A percentile compares a stretch with the other conserved stretches of the same genome.
phyloP scores from a whole-genome alignment of 2,797 vertebrate species.

The Philypnodon macrostomus region DNA sequence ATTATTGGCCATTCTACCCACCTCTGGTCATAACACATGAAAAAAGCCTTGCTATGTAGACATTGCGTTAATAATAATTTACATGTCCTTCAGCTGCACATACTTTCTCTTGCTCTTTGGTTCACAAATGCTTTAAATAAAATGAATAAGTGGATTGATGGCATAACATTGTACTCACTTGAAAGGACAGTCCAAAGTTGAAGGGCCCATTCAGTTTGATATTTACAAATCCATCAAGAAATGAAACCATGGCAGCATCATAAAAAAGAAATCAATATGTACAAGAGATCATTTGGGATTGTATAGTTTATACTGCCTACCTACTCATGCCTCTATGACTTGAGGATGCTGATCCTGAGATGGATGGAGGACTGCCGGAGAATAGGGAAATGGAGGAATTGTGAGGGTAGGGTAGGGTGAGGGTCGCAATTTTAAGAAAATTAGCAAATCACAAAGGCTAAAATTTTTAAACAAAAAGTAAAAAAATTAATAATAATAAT shows the following conservation, averaged over 20 bases:
- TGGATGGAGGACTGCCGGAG: too few relatives aligned
- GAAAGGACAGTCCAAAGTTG: constrained; percentile 4
- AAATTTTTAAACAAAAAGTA: too few relatives aligned
- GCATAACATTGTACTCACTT: not conserved
- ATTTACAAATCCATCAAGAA: constrained; percentile 7
- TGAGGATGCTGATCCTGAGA: constrained; percentile 6
- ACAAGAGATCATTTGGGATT: not conserved
- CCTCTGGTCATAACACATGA: too few relatives aligned
- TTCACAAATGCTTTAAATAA: not conserved
- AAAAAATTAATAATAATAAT: too few relatives aligned
- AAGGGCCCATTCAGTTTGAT: constrained; percentile 3
- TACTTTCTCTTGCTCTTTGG: not conserved
- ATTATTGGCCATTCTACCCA: too few relatives aligned
- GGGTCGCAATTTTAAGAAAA: too few relatives aligned
- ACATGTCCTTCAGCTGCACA: too few relatives aligned
- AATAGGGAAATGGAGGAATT: constrained; percentile 2
- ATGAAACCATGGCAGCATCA: not conserved
- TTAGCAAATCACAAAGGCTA: too few relatives aligned
- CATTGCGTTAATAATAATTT: too few relatives aligned
- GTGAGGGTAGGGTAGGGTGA: constrained; percentile 5
- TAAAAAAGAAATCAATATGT: constrained; percentile 11
- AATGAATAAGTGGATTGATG: not conserved
- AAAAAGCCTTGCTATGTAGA: too few relatives aligned
- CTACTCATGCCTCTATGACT: too few relatives aligned
- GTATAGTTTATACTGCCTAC: not conserved